Base-by-base conservation (phyloP, 2,113 vertebrate species). In the Labeo catla region DNA sequence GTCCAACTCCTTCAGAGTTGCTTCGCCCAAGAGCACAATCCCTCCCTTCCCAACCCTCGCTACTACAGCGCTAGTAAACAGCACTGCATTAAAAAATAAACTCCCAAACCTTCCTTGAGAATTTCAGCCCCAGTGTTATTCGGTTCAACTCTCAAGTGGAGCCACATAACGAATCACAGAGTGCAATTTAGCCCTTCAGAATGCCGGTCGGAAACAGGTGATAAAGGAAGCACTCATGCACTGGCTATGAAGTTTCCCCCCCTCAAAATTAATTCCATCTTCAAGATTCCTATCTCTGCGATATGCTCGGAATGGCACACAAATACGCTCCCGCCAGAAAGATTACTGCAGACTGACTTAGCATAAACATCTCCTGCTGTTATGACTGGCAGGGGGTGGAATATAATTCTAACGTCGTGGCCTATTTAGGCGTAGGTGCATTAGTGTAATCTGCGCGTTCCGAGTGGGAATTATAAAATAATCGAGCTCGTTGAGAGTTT, bases 261-360 rank as follows among this genome's bases (percentile, higher is more conserved):
- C 85, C 88, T 92, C 90, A 94, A 98, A 98, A 98, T 99, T 97
- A 97, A 98, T 98, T 98, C 96, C 96, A 96, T 97, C 96, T 98
- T 96, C 92, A 92, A 97, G 97, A 98, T 97, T 95, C 94, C 95
- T 96, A 97, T 98, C 96, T 95, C 92, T 5, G 94, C 95, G 95
- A 97, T 97, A 97, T 96, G 96, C 96, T 95, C 96, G 96, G 96
- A 98, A 96, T 95, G 94, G 94, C 95, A 96, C 95, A 96, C 94
- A 96, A 97, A 97, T 95, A 96, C 95, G 94, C 94, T 94, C 93
- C 94, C 94, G 95, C 95, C 89, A 85, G 90, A 94, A 95, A 96
- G 96, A 97, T 96, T 96, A 96, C 96, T 91, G 93, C 93, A 93
- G 95, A 95, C 95, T 95, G 95, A 93, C 93, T 95, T 93, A 92